Percentiles rank a stretch among this genome's conserved stretches.
Evolutionary conservation across 2,888 invertebrate species (phyloP).

Genomic region (Sesia apiformis): DNA sequence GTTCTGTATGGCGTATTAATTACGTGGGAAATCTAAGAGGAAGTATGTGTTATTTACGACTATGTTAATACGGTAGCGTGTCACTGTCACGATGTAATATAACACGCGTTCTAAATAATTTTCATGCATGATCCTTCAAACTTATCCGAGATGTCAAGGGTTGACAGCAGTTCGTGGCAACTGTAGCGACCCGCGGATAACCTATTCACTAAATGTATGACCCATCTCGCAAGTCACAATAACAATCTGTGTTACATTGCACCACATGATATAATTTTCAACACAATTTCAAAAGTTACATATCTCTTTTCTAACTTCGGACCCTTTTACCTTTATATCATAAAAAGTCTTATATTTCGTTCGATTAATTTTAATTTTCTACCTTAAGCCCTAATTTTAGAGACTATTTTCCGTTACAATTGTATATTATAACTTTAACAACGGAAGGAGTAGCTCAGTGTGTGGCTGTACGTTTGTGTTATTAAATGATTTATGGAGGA

Average conservation of each 20-base stretch:
- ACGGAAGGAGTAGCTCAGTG: constrained; percentile 70
- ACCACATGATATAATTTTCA: constrained; percentile 25
- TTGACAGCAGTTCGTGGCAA: constrained; percentile 67
- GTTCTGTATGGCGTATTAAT: no score
- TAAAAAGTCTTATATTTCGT: neutral
- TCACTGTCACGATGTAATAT: constrained; percentile 22
- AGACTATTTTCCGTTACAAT: constrained; percentile 19
- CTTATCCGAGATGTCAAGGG: constrained; percentile 63
- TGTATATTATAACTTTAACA: constrained; percentile 33
- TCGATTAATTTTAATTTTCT: neutral
- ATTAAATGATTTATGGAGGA: constrained; percentile 73
- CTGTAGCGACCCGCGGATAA: constrained; percentile 52
- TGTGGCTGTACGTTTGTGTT: constrained; percentile 72
- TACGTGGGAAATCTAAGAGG: no score
- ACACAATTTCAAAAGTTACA: constrained; percentile 19
- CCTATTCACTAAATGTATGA: constrained; percentile 13
- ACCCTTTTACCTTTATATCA: neutral
- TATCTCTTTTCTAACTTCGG: constrained; percentile 30
- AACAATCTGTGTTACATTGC: constrained; percentile 15
- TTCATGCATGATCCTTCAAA: constrained; percentile 61
- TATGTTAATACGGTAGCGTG: constrained; percentile 16
- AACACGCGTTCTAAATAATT: constrained; percentile 47
- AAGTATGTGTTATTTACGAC: neutral
- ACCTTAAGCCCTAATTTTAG: constrained; percentile 9
- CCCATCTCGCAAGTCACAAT: constrained; percentile 2